Conservation (phyloP, 1,140 invertebrate genomes). For the Drosophila equinoxialis region DNA sequence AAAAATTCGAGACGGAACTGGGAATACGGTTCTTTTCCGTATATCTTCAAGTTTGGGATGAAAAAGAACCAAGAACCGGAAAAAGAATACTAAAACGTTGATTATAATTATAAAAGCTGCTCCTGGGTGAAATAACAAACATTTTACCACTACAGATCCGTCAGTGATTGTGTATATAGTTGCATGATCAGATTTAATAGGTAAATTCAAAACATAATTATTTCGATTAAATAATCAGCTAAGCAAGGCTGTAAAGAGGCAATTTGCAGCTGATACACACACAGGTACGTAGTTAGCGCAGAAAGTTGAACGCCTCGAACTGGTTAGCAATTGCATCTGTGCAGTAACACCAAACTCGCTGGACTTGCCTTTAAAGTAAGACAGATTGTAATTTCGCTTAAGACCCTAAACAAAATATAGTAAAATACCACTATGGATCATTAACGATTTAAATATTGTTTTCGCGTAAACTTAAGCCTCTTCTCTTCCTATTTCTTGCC, state of each 20-base stretch:
- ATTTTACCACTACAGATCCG: not conserved
- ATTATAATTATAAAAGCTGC: too few relatives aligned
- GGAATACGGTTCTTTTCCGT: too few relatives aligned
- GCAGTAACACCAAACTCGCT: too few relatives aligned
- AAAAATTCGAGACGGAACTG: too few relatives aligned
- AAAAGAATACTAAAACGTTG: too few relatives aligned
- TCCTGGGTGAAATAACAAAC: too few relatives aligned
- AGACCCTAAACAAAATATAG: too few relatives aligned
- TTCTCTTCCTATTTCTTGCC: not conserved
- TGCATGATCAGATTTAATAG: conserved; percentile 72
- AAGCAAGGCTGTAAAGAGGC: conserved; percentile 22
- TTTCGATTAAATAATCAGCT: conserved; percentile 78
- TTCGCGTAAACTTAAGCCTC: not conserved
- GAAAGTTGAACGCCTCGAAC: conserved; percentile 38
- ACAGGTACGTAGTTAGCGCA: conserved; percentile 36
- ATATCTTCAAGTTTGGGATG: too few relatives aligned
- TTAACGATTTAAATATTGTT: not conserved
- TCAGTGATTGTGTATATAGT: conserved; percentile 40
- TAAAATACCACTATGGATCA: too few relatives aligned
- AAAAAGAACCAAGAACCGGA: too few relatives aligned
- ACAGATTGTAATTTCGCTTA: too few relatives aligned
- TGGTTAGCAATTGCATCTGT: not conserved
- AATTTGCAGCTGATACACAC: conserved; percentile 63
- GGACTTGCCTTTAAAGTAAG: too few relatives aligned
- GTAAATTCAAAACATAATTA: conserved; percentile 72